A percentile compares a stretch with the other conserved stretches of the same genome.
These are phyloP conservation scores for Lipophrys pholis DNA, from an alignment of 2,113 vertebrate species.

Conservation along the genomic window DNA sequence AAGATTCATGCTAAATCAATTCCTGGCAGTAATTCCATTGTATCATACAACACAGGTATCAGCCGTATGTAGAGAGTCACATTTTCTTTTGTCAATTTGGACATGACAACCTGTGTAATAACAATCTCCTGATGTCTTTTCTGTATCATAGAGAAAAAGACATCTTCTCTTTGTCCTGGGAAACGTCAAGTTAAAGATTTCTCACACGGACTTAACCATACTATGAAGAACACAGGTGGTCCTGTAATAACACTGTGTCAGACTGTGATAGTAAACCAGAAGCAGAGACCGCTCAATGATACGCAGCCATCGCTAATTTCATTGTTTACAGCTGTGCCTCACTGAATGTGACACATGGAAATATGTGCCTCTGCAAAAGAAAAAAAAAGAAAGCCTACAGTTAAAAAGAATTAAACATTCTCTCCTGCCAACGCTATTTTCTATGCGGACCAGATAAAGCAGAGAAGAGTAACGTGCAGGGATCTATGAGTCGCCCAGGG, in stretches of 20 bases:
- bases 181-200: neutral
- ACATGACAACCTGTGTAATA: slow-evolving; percentile 5
- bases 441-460: neutral
- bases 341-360: neutral
- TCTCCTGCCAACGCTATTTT: neutral
- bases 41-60: neutral
- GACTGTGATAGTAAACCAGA: too few relatives aligned
- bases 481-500: slow-evolving; percentile 1
- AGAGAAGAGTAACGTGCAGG: slow-evolving; percentile 3
- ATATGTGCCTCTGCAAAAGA: slow-evolving; percentile 20
- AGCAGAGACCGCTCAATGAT: too few relatives aligned
- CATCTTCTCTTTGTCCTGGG: neutral
- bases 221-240: neutral
- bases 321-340: too few relatives aligned
- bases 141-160: neutral
- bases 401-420: neutral
- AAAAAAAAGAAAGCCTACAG: too few relatives aligned
- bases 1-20: too few relatives aligned
- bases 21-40: too few relatives aligned
- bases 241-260: neutral
- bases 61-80: neutral
- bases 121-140: slow-evolving; percentile 6
- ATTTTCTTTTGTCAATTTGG: slow-evolving; percentile 9
- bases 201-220: too few relatives aligned
- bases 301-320: too few relatives aligned